Percentiles rank a stretch among this genome's conserved stretches.
Evolutionary conservation across 1,140 invertebrate genomes (phyloP).

Genomic region (Micrasema minimum): DNA sequence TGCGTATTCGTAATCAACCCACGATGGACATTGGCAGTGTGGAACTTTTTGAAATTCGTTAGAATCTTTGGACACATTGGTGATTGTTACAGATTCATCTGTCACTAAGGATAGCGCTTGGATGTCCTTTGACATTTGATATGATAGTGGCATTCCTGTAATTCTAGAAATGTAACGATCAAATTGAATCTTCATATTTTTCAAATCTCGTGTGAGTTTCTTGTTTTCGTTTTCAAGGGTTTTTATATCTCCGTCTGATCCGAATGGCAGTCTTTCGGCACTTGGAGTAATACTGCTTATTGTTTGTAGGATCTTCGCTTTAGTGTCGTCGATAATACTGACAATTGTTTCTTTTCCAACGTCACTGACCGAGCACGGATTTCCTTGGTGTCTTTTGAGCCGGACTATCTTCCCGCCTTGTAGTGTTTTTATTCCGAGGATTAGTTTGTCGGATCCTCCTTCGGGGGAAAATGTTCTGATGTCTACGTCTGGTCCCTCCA

Average conservation of each 20-base stretch:
- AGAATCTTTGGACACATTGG: too few relatives aligned
- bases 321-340: slow-evolving; percentile 6
- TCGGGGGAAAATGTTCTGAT: slow-evolving; percentile 4
- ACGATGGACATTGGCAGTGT: too few relatives aligned
- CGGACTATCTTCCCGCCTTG: slow-evolving; percentile 22
- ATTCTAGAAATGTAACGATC: too few relatives aligned
- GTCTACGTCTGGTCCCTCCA: background rate
- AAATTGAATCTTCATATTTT: too few relatives aligned
- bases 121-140: too few relatives aligned
- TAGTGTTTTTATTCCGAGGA: slow-evolving; percentile 20
- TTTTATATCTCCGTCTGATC: background rate
- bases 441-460: background rate
- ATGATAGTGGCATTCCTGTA: too few relatives aligned
- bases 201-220: slow-evolving; percentile 2
- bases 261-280: too few relatives aligned
- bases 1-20: too few relatives aligned
- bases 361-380: slow-evolving; percentile 17
- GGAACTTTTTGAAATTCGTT: too few relatives aligned
- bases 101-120: too few relatives aligned
- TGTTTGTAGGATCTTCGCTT: slow-evolving; percentile 11
- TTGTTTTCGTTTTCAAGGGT: slow-evolving; percentile 1
- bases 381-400: slow-evolving; percentile 6
- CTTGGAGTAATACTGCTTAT: background rate
- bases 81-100: too few relatives aligned
- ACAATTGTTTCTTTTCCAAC: background rate